Conservation (phyloP, 2,113 vertebrate genomes). For the Corythoichthys intestinalis region DNA sequence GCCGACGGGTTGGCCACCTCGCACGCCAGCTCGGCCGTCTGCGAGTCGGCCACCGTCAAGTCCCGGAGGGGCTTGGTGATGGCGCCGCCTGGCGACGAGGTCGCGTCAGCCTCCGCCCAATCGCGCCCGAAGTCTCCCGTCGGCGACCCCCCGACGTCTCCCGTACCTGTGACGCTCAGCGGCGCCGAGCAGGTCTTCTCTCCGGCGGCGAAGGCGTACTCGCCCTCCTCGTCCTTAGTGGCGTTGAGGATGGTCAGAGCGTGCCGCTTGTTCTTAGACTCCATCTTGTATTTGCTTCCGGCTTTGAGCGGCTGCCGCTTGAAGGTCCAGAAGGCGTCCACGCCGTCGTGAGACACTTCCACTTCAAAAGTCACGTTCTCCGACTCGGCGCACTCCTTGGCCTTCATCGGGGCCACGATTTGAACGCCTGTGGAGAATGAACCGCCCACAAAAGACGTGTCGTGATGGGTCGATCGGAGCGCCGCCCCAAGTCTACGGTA, state of each 20-base stretch:
- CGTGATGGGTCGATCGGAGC: too few species aligned
- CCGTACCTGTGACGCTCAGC: constrained; percentile 87
- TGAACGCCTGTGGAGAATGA: constrained; percentile 38
- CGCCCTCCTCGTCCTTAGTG: constrained; percentile 96
- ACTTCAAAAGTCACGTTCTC: constrained; percentile 91
- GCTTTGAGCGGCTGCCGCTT: constrained; percentile 82
- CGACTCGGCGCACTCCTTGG: constrained; percentile 89
- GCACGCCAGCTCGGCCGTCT: constrained; percentile 85
- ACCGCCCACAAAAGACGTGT: background rate
- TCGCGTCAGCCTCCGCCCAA: too few species aligned
- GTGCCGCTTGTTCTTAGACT: constrained; percentile 81
- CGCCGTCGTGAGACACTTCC: constrained; percentile 87
- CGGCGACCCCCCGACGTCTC: too few species aligned
- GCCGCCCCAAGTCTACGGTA: too few species aligned
- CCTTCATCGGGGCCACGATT: constrained; percentile 83
- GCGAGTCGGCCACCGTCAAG: constrained; percentile 88
- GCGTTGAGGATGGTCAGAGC: constrained; percentile 84
- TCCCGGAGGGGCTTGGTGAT: constrained; percentile 90
- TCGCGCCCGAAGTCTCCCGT: too few species aligned
- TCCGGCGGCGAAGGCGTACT: constrained; percentile 89
- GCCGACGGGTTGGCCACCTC: constrained; percentile 88
- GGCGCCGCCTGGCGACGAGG: constrained; percentile 79
- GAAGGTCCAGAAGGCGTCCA: constrained; percentile 91
- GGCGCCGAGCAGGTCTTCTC: constrained; percentile 86
- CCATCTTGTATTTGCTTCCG: constrained; percentile 85